These are phyloP conservation scores for Ictalurus furcatus DNA, from an alignment of 2,113 vertebrate genomes.

Conservation along the genomic window DNA sequence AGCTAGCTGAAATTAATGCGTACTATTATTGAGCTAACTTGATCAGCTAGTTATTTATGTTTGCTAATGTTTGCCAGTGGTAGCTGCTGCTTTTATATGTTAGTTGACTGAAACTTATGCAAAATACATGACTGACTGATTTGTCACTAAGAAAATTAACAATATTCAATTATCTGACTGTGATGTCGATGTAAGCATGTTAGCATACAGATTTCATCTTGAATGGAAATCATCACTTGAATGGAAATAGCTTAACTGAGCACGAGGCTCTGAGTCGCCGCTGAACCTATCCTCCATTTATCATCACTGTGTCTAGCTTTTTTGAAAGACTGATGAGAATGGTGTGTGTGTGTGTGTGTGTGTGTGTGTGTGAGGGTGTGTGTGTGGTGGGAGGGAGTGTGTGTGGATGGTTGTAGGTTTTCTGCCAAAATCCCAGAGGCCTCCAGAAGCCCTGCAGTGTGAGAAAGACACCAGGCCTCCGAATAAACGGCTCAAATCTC, in stretches of 20 bases:
- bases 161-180: background rate
- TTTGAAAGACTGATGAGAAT: conserved; percentile 19
- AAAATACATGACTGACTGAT: background rate
- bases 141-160: background rate
- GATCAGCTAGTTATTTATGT: background rate
- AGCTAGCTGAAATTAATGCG: background rate
- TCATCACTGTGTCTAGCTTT: background rate
- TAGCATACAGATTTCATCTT: background rate
- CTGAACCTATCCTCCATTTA: background rate
- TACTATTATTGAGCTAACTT: background rate
- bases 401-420: background rate
- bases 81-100: background rate
- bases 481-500: conserved; percentile 16
- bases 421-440: conserved; percentile 26
- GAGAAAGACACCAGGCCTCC: conserved; percentile 35
- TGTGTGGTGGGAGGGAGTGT: background rate
- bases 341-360: background rate
- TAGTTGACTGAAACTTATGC: background rate
- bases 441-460: conserved; percentile 28
- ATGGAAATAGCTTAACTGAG: background rate
- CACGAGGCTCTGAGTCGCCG: background rate
- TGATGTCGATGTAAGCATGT: background rate
- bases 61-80: background rate
- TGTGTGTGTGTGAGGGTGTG: background rate
- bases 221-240: background rate